Conservation (phyloP, 2,888 invertebrate species). For the Cactoblastis cactorum region DNA sequence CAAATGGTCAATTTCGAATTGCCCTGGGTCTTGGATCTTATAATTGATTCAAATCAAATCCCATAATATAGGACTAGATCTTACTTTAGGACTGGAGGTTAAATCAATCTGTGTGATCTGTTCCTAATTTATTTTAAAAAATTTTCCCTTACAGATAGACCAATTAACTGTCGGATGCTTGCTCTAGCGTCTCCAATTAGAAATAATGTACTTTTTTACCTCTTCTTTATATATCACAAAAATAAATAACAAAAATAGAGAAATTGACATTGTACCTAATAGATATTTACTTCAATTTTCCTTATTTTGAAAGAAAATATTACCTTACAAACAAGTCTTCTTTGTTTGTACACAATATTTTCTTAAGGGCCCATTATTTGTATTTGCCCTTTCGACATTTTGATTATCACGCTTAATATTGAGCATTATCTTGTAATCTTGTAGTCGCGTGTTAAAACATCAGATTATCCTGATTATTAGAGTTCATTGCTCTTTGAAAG, state of each 20-base stretch:
- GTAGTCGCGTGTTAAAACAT: not conserved
- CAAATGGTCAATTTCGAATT: too few relatives aligned
- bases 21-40: too few relatives aligned
- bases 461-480: slow-evolving; percentile 4
- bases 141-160: too few relatives aligned
- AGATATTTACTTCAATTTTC: not conserved
- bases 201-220: too few relatives aligned
- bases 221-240: not conserved
- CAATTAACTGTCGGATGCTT: too few relatives aligned
- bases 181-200: too few relatives aligned
- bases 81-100: too few relatives aligned
- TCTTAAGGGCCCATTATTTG: not conserved
- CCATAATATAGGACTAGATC: too few relatives aligned
- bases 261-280: not conserved
- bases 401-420: not conserved
- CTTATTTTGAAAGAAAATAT: not conserved
- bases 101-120: too few relatives aligned
- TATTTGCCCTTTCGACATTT: not conserved
- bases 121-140: too few relatives aligned
- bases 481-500: slow-evolving; percentile 3
- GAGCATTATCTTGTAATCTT: not conserved
- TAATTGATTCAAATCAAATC: too few relatives aligned
- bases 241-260: not conserved
- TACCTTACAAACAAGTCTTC: not conserved
- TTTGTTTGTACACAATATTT: not conserved